Evolutionary conservation across 2,797 vertebrate species (phyloP).

Genomic region (Astyanax mexicanus): DNA sequence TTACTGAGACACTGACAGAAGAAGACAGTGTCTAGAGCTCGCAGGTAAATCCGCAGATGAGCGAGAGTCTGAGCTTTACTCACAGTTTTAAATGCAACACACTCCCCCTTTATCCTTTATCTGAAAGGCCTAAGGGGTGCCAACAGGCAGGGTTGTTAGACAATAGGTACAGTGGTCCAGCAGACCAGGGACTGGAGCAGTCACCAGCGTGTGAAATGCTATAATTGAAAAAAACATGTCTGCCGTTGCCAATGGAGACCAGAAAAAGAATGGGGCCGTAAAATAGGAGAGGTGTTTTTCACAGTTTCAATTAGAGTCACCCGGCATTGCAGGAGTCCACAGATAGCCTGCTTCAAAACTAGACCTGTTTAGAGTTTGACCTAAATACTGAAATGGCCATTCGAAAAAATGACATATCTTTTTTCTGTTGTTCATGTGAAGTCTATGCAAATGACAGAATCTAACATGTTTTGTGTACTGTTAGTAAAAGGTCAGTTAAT

Average conservation of each 20-base stretch:
- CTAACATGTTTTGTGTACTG: constrained; percentile 17
- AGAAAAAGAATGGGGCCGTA: background rate
- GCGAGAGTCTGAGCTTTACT: background rate
- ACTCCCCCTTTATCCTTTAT: background rate
- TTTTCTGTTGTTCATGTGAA: constrained; percentile 12
- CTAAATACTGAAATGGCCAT: constrained; percentile 2
- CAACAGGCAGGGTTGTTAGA: constrained; percentile 21
- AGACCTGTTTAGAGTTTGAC: constrained; percentile 8
- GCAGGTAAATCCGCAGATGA: constrained; percentile 13
- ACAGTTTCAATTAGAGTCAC: background rate
- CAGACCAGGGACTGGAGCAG: constrained; percentile 7
- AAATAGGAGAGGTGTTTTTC: background rate
- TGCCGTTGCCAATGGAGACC: constrained; percentile 55
- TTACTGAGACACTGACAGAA: constrained; percentile 23
- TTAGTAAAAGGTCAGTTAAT: constrained; percentile 31
- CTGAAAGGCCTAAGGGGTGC: background rate
- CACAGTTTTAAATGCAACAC: background rate
- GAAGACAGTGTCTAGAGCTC: constrained; percentile 10
- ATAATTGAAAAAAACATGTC: constrained; percentile 34
- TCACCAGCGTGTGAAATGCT: constrained; percentile 34
- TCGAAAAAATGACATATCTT: constrained; percentile 7
- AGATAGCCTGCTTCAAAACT: background rate
- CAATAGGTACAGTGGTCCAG: constrained; percentile 8
- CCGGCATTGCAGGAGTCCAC: constrained; percentile 5
- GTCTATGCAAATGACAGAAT: constrained; percentile 26